phyloP scores from a whole-genome alignment of 2,888 invertebrate genomes.

The Molorchus minor region DNA sequence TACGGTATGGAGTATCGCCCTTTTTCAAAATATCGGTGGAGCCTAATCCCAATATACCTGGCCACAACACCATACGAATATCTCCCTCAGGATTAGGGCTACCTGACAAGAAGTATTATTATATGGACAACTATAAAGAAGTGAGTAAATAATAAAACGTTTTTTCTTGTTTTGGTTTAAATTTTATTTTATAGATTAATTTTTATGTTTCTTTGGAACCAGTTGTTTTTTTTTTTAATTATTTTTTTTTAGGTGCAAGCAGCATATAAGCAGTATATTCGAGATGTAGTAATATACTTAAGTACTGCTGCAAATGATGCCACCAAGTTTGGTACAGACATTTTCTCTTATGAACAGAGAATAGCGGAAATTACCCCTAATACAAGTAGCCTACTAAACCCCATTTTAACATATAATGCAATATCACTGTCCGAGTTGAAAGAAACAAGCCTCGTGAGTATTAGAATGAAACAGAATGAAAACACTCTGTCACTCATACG shows the following conservation, averaged over 20 bases:
- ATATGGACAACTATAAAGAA: conserved; percentile 58
- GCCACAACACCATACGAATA: conserved; percentile 64
- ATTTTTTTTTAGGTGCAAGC: conserved; percentile 59
- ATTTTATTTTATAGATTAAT: not conserved
- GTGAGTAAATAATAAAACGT: conserved; percentile 60
- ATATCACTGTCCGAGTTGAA: conserved; percentile 62
- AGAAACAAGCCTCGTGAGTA: conserved; percentile 60
- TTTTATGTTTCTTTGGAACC: not conserved
- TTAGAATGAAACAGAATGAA: too few species aligned
- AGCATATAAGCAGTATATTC: conserved; percentile 65
- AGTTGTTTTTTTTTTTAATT: not conserved
- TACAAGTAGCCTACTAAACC: conserved; percentile 55
- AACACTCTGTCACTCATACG: too few species aligned
- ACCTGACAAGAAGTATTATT: conserved; percentile 66
- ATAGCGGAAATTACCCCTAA: conserved; percentile 66
- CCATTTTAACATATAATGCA: conserved; percentile 58
- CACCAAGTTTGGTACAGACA: conserved; percentile 63
- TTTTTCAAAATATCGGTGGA: conserved; percentile 66
- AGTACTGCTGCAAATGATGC: conserved; percentile 63
- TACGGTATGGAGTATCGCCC: conserved; percentile 64
- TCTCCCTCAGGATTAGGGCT: conserved; percentile 67
- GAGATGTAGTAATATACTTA: conserved; percentile 64
- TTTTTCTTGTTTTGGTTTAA: too few species aligned
- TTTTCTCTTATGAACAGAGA: conserved; percentile 67
- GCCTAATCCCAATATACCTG: conserved; percentile 63